Evolutionary conservation across 2,113 vertebrate species (phyloP).

Genomic region (Indicator indicator): DNA sequence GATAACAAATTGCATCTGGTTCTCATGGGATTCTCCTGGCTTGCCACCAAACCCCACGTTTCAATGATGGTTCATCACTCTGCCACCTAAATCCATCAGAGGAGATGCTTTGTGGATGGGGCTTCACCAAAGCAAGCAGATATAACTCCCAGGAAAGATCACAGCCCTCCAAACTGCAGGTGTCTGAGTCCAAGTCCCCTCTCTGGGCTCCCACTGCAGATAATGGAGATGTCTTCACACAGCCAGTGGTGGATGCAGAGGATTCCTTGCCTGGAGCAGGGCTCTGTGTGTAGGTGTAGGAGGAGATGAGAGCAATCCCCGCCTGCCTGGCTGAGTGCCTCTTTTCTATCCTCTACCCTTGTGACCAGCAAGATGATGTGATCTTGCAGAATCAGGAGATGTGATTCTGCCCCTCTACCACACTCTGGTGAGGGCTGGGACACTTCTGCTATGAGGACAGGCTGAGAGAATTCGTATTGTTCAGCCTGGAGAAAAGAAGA

Average conservation of each 20-base stretch:
- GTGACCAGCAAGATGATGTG: too few relatives aligned
- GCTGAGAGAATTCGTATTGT: too few relatives aligned
- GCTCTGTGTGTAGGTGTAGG: not conserved
- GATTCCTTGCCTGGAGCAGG: not conserved
- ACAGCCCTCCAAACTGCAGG: rapidly evolving
- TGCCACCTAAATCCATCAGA: not conserved
- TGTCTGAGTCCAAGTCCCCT: not conserved
- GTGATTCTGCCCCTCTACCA: too few relatives aligned
- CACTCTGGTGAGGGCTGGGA: too few relatives aligned
- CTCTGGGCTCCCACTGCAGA: not conserved
- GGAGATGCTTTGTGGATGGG: not conserved
- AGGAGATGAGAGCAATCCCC: not conserved
- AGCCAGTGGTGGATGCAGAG: not conserved
- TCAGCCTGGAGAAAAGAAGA: too few relatives aligned
- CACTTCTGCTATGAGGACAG: too few relatives aligned
- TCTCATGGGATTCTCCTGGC: not conserved
- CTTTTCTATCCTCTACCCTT: not conserved
- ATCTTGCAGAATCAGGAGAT: too few relatives aligned
- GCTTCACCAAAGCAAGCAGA: not conserved
- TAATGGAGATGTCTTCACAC: not conserved
- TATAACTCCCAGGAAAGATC: rapidly evolving
- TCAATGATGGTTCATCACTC: rapidly evolving
- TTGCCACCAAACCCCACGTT: rapidly evolving
- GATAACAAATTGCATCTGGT: rapidly evolving
- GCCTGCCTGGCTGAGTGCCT: not conserved